These are phyloP conservation scores for Zaprionus davidi DNA, from an alignment of 1,140 invertebrate genomes.

Conservation along the genomic window DNA sequence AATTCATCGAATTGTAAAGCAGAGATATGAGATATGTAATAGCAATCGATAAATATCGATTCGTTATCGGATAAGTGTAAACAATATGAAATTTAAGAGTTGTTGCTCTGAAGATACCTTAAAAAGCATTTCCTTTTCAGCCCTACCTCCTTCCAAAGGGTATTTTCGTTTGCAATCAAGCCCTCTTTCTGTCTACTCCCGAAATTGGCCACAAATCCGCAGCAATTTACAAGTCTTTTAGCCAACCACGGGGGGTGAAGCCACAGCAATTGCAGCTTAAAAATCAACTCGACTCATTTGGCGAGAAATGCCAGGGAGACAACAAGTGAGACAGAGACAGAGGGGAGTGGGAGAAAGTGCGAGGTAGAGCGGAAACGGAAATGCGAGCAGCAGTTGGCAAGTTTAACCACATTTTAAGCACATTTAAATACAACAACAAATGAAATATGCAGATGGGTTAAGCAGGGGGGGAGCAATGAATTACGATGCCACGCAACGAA, in stretches of 20 bases:
- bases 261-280: constrained; percentile 51
- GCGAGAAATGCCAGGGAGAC: not conserved
- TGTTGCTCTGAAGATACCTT: too few relatives aligned
- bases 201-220: constrained; percentile 38
- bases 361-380: constrained; percentile 31
- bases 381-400: constrained; percentile 47
- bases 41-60: too few relatives aligned
- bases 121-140: too few relatives aligned
- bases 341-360: not conserved
- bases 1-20: too few relatives aligned
- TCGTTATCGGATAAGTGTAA: too few relatives aligned
- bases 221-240: constrained; percentile 43
- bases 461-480: constrained; percentile 46
- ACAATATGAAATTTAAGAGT: too few relatives aligned
- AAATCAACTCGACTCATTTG: constrained; percentile 49
- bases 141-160: not conserved
- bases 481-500: constrained; percentile 58
- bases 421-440: constrained; percentile 66
- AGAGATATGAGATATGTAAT: too few relatives aligned
- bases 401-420: constrained; percentile 66
- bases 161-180: not conserved
- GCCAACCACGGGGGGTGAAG: constrained; percentile 17
- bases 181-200: not conserved
- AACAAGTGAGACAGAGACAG: not conserved
- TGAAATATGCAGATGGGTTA: constrained; percentile 35